Base-by-base conservation (phyloP, 2,113 vertebrate species). In the Cyanoliseus patagonus region DNA sequence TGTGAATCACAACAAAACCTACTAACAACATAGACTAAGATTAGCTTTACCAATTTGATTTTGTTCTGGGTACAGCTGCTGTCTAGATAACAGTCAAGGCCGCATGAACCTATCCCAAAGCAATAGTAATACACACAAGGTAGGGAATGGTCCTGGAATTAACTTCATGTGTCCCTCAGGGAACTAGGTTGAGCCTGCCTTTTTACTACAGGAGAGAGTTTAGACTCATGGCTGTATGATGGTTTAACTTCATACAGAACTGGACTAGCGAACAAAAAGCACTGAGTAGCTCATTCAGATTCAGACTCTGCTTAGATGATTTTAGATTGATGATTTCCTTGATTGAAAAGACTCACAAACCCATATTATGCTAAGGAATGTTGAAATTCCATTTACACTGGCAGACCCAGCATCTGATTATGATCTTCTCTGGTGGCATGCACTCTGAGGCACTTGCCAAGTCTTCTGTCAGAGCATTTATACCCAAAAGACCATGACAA, bases 1-100 rank as follows among this genome's bases (percentile, higher is more conserved):
- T 83, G 24, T 24, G 62, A 95, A 90, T 91, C 63, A 87, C 79
- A 79, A 59, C 28, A 46, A 90, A 66, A 88, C 17, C 61, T 4
- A n/a, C 59, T 35, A 66, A 73, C 62, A 62, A 17, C 63, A 94
- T 16, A 78, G 83, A 68, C 35, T 80, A 92, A 41, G 70, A 80
- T 7, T 78, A 74, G 25, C 59, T 91, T 91, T 81, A 68, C 52
- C 24, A 24, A 35, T 59, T 16, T 16, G 33, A 16, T 35, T 59
- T 59, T 59, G 22, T 59, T 35, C 33, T 24, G 33, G 33, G 42
- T 47, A 19, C 33, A n/a, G 6, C 6, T 28, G 42, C 64, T 42
- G n/a, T 13, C 51, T 30, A 85, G 62, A 2, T 8, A 31, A 63
- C 64, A 86, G 35, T 13, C 25, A 1, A 25, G 13, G 15, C 22